Base-by-base conservation (phyloP, 2,797 vertebrate species). In the Tolypeutes matacus region DNA sequence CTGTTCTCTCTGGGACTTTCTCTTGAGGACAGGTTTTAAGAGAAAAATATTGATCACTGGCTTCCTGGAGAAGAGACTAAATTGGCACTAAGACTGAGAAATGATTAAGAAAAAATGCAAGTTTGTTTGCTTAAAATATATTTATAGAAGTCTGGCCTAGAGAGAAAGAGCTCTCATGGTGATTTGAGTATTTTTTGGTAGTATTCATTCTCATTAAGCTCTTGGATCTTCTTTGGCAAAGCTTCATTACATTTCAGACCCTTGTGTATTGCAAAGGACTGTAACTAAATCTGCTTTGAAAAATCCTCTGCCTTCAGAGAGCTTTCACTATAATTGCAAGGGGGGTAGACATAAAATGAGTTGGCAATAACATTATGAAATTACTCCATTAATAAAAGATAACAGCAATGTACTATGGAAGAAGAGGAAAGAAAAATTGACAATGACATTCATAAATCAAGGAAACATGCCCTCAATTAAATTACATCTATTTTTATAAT, bases 251-350 rank as follows among this genome's bases (percentile, higher is more conserved):
- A 34, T 51, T 60, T 78, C 53, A 96, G 53, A 86, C 6, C 23
- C 42, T 60, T 73, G 1, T 56, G 18, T 15, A 53, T 15, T 12
- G 9, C 25, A 70, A 90, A 46, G 25, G 83, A 67, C 14, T 21
- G 31, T 83, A 94, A 91, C 31, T 76, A 77, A 95, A 82, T 36
- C 89, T 14, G 1, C 89, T 93, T 75, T 86, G n/a, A 91, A 89
- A 94, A 95, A 91, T 49, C 60, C 0, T 25, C 20, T 56, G 7
- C 10, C 64, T 95, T 95, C 78, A 89, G 73, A 82, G 46, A 65
- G 23, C n/a, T 92, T 89, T 86, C 20, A 39, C 13, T 64, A 64
- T 7, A 87, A 70, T 8, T 75, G 29, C 18, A 21, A 15, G 53
- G 0, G 34, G 2, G 18, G 7, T 62, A 7, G 56, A n/a, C 49